These are phyloP conservation scores for Archips xylosteana DNA, from an alignment of 2,888 invertebrate genomes.

Conservation along the genomic window DNA sequence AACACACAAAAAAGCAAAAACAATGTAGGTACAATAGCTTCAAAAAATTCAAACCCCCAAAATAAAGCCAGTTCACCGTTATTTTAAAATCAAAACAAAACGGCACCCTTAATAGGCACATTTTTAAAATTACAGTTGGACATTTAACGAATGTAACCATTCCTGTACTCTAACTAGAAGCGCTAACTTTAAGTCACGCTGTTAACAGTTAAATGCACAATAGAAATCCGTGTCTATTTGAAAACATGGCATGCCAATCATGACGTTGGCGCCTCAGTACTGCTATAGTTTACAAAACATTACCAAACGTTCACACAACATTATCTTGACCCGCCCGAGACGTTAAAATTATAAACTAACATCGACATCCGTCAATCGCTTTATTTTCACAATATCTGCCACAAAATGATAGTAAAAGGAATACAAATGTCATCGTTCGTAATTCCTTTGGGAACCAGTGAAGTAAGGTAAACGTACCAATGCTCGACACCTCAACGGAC, in stretches of 20 bases:
- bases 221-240: constrained; percentile 49
- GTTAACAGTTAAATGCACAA: constrained; percentile 60
- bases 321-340: neutral
- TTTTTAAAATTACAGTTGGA: constrained; percentile 45
- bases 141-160: constrained; percentile 45
- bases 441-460: too few species aligned
- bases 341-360: neutral
- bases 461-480: too few species aligned
- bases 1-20: constrained; percentile 39
- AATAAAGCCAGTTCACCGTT: constrained; percentile 52
- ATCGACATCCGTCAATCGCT: neutral
- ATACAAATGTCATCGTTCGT: too few species aligned
- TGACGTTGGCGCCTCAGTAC: neutral
- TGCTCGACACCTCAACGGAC: too few species aligned
- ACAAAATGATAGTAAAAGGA: too few species aligned
- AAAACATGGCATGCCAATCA: constrained; percentile 45
- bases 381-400: neutral
- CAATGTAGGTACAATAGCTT: constrained; percentile 2
- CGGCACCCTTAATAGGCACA: neutral
- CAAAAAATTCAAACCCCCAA: constrained; percentile 46
- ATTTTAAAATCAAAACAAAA: constrained; percentile 47
- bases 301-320: neutral
- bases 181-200: constrained; percentile 50
- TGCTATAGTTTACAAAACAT: constrained; percentile 15
- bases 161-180: constrained; percentile 42